A percentile compares a stretch with the other conserved stretches of the same genome.
phyloP scores from a whole-genome alignment of 1,140 invertebrate genomes.

The Ceratosolen solmsi region DNA sequence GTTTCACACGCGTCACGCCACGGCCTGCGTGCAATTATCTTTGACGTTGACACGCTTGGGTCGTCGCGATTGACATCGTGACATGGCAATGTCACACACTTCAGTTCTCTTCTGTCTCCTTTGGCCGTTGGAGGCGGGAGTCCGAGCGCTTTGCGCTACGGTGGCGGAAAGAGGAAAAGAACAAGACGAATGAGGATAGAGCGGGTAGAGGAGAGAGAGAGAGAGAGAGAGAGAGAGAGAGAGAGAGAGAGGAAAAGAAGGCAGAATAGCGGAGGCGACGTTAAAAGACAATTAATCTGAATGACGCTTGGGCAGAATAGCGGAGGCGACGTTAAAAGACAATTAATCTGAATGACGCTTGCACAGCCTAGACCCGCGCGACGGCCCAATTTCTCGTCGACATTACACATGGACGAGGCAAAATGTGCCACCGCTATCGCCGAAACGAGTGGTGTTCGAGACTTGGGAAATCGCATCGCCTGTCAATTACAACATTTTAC shows the following conservation, averaged over 20 bases:
- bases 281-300: slow-evolving; percentile 67
- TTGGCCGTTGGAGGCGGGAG: neutral
- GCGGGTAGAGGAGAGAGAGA: too few relatives aligned
- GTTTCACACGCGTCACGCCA: neutral
- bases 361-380: too few relatives aligned
- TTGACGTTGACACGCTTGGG: slow-evolving; percentile 40
- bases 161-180: too few relatives aligned
- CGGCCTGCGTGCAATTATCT: slow-evolving; percentile 29
- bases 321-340: too few relatives aligned
- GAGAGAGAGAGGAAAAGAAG: too few relatives aligned
- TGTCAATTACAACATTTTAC: slow-evolving; percentile 20
- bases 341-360: too few relatives aligned
- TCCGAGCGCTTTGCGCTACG: too few relatives aligned
- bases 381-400: too few relatives aligned
- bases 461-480: neutral
- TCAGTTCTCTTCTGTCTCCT: slow-evolving; percentile 1
- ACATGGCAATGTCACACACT: slow-evolving; percentile 42
- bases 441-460: neutral
- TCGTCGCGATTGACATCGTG: slow-evolving; percentile 47
- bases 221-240: too few relatives aligned
- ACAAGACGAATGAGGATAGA: too few relatives aligned
- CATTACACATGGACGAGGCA: slow-evolving; percentile 47
- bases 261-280: slow-evolving; percentile 1
- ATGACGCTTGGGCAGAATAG: slow-evolving; percentile 54
- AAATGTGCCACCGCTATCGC: slow-evolving; percentile 7